Base-by-base conservation (phyloP, 2,888 invertebrate species). In the Schizotus pectinicornis region DNA sequence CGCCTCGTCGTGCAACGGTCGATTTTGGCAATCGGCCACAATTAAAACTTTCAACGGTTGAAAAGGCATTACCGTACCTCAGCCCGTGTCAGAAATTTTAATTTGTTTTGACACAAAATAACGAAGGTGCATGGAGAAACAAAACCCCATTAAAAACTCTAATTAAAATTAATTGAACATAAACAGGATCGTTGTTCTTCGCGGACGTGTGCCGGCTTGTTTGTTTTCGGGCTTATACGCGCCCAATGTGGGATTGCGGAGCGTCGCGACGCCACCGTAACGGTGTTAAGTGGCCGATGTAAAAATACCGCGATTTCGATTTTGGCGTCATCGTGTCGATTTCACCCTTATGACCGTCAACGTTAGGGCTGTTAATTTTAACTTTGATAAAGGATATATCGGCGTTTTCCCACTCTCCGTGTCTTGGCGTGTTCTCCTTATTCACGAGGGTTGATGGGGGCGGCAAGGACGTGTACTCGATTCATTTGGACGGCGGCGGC, bases 381-480 rank as follows among this genome's bases (percentile, higher is more conserved):
- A 36, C 38, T 53, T 31, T 32, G 46, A 46, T 53, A 53, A 46
- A 38, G 45, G 12, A 46, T 32, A 31, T 32, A 43, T 35, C 53
- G 43, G 22, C 32, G 46, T 32, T 35, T 14, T 38, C 46, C 45
- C 42, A 41, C 12, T n/a, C 51, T 11, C 54, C 11, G 13, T 46
- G 54, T 47, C 46, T 34, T 13, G 43, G 35, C 41, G n/a, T 42
- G 43, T 43, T 52, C 22, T 52, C 52, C n/a, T 52, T 43, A 42
- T 43, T 52, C 46, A 37, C 30, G 9, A 45, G 9, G 33, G 12
- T 12, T 22, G 47, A 35, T 36, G 47, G 22, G 22, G 22, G 22
- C 22, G 22, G 22, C 22, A 12, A 22, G n/a, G 59, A 63, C 61
- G 63, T 59, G 62, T 42, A 58, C 37, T 37, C 54, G 64, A 64